Conservation (phyloP, 2,797 vertebrate genomes). For the Sebastes nivosus region DNA sequence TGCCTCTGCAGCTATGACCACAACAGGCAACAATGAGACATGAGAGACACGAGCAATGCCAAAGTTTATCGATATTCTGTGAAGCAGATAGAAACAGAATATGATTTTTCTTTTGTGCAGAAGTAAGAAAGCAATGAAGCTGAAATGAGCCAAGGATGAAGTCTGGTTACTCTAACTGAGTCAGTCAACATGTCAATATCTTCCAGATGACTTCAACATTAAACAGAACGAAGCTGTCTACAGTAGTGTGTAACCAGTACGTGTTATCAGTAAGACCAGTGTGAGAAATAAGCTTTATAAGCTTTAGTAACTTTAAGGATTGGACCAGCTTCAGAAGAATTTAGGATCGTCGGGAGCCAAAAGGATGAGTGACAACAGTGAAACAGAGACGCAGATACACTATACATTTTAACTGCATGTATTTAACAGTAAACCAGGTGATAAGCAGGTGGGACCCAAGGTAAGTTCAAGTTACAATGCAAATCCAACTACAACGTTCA, state of each 20-base stretch:
- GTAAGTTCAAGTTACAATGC: too few species aligned
- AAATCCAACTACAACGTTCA: too few species aligned
- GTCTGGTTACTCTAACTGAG: background rate
- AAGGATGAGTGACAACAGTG: too few species aligned
- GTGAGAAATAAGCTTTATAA: too few species aligned
- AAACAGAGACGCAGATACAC: too few species aligned
- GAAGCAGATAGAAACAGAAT: conserved; percentile 15
- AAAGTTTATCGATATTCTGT: conserved; percentile 1
- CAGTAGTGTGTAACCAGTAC: background rate
- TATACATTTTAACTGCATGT: too few species aligned
- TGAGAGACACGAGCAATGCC: conserved; percentile 1
- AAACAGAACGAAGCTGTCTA: background rate
- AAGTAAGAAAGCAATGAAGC: background rate
- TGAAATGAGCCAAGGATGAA: background rate
- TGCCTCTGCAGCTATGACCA: conserved; percentile 47
- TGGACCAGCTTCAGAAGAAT: too few species aligned
- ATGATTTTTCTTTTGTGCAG: conserved; percentile 23
- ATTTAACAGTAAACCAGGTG: too few species aligned
- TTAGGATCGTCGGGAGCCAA: too few species aligned
- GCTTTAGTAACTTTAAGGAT: too few species aligned
- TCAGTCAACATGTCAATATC: background rate
- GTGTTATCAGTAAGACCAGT: too few species aligned
- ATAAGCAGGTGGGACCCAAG: too few species aligned
- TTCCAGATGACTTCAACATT: background rate
- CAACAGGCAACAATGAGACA: conserved; percentile 35